Percentiles rank a stretch among this genome's conserved stretches.
Evolutionary conservation across 2,888 invertebrate genomes (phyloP).

Genomic region (Cabera pusaria): DNA sequence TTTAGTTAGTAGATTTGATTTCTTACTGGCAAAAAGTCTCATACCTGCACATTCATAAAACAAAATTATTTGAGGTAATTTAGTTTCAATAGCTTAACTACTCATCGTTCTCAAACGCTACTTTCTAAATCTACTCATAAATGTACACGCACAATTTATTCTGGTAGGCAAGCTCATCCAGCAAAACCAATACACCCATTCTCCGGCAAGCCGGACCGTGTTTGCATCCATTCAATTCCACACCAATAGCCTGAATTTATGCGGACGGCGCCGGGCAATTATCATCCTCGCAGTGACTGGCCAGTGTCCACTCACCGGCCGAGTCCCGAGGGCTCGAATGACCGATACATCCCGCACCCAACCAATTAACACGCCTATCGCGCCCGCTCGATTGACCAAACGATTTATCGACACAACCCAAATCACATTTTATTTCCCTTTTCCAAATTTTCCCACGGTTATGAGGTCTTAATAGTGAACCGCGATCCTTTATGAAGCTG

Average conservation of each 20-base stretch:
- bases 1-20: no score
- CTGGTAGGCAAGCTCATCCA: slow-evolving; percentile 35
- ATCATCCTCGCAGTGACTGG: slow-evolving; percentile 73
- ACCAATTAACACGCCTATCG: slow-evolving; percentile 77
- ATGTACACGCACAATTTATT: no score
- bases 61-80: no score
- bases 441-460: slow-evolving; percentile 75
- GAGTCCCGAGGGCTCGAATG: slow-evolving; percentile 19
- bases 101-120: slow-evolving; percentile 1
- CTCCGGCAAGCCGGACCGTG: slow-evolving; percentile 40
- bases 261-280: slow-evolving; percentile 64
- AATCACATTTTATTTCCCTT: slow-evolving; percentile 39
- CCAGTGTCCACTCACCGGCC: slow-evolving; percentile 60
- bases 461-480: slow-evolving; percentile 81
- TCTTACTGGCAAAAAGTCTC: no score
- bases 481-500: slow-evolving; percentile 76
- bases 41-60: no score
- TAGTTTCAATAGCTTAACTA: no score
- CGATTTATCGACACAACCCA: slow-evolving; percentile 63
- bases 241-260: slow-evolving; percentile 64
- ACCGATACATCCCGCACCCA: slow-evolving; percentile 53
- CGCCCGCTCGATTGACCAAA: slow-evolving; percentile 67
- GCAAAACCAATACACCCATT: slow-evolving; percentile 28
- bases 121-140: no score
- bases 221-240: slow-evolving; percentile 66